Base-by-base conservation (phyloP, 2,113 vertebrate species). In the Vulpes lagopus region DNA sequence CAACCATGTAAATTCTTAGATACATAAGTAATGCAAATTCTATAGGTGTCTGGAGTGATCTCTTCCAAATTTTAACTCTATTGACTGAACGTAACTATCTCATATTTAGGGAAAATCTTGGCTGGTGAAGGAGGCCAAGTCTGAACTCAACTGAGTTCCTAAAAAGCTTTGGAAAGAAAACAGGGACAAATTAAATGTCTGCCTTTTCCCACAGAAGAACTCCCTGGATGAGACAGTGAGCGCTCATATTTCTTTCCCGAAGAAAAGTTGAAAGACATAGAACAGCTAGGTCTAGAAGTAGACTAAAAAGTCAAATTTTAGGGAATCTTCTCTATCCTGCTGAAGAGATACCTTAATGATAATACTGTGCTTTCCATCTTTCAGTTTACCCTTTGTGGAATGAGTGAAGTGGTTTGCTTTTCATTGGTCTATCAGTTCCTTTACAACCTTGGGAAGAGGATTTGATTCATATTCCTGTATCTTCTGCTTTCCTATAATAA, bases 201-300 rank as follows among this genome's bases (percentile, higher is more conserved):
- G 22, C 51, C 20, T 85, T 67, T 94, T 64, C 53, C 27, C 73
- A 95, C 5, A 89, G 23, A 38, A n/a, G 23, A 93, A 38, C 10
- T 92, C 23, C 53, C 43, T 60, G 49, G 19, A 86, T 90, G 35
- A 79, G 51, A 88, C 4, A 88, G 8, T 67, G 16, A 62, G 8
- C 11, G 82, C 88, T 96, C 71, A 93, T 60, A n/a, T 94, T 89
- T 91, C 53, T 84, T 43, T 78, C 51, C 38, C 43, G 57, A 84
- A 64, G 78, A 81, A 79, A 95, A 93, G 38, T 87, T 87, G 79
- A 82, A 89, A 94, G 60, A 79, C 49, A 90, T 53, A 71, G 94
- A 93, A 49, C 23, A 92, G 62, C 43, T 43, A 43, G 32, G 4
- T 88, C 59, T 74, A 88, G 55, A 93, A 74, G 51, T 35, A 92